These are phyloP conservation scores for Fopius arisanus DNA, from an alignment of 1,140 invertebrate species.

Conservation along the genomic window DNA sequence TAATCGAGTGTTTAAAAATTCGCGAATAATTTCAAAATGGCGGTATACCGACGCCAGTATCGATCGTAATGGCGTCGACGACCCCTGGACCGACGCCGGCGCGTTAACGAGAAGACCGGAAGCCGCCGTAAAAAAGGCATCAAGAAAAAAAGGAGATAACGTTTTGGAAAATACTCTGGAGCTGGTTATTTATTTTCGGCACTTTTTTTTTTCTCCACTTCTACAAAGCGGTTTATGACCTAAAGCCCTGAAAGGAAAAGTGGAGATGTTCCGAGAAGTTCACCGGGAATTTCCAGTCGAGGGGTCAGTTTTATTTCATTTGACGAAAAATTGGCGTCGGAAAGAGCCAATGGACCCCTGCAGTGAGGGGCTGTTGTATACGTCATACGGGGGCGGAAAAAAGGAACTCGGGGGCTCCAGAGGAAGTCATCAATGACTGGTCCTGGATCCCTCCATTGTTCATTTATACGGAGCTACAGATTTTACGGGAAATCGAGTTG, in stretches of 20 bases:
- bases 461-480: constrained; percentile 2
- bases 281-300: background rate
- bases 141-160: background rate
- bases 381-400: constrained; percentile 13
- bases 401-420: background rate
- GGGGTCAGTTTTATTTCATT: constrained; percentile 20
- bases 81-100: constrained; percentile 10
- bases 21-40: constrained; percentile 60
- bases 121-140: background rate
- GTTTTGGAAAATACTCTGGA: background rate
- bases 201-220: constrained; percentile 9
- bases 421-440: constrained; percentile 13
- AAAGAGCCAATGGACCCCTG: constrained; percentile 8
- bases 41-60: constrained; percentile 45
- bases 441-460: background rate
- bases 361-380: constrained; percentile 12
- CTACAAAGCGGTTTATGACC: constrained; percentile 21
- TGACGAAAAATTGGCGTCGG: constrained; percentile 13
- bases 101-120: background rate
- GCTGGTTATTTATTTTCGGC: constrained; percentile 7
- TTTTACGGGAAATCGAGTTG: constrained; percentile 11
- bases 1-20: constrained; percentile 41
- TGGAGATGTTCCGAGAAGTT: constrained; percentile 31
- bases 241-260: background rate
- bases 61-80: constrained; percentile 58